A percentile compares a stretch with the other conserved stretches of the same genome.
phyloP scores from a whole-genome alignment of 2,113 vertebrate genomes.

The Speoplatyrhinus poulsoni region DNA sequence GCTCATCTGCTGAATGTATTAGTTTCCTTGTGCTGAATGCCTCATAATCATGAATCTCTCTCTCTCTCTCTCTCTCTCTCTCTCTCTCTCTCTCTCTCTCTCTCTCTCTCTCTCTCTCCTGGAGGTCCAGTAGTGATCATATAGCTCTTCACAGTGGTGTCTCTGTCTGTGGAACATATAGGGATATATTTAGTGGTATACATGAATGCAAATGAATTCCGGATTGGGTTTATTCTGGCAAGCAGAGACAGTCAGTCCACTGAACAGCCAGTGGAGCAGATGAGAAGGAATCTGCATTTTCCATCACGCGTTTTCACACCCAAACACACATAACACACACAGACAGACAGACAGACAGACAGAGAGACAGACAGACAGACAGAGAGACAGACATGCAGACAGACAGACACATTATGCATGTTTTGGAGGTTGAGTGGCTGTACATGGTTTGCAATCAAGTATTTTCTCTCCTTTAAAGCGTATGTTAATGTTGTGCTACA shows the following conservation, averaged over 20 bases:
- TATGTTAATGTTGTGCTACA: slow-evolving; percentile 16
- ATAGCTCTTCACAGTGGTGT: too few species aligned
- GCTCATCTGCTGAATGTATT: slow-evolving; percentile 50
- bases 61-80: slow-evolving; percentile 17
- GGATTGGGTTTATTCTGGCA: slow-evolving; percentile 46
- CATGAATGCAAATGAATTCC: slow-evolving; percentile 67
- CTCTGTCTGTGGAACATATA: too few species aligned
- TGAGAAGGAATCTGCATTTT: neutral
- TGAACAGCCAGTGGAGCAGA: neutral
- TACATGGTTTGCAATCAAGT: neutral
- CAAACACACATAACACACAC: neutral
- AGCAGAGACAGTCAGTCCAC: slow-evolving; percentile 60
- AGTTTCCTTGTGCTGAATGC: slow-evolving; percentile 15
- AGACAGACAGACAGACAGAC: neutral
- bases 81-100: neutral
- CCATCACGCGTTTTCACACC: slow-evolving; percentile 2
- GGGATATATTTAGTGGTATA: slow-evolving; percentile 9
- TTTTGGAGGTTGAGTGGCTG: neutral
- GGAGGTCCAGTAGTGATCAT: too few species aligned
- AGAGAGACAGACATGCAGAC: neutral
- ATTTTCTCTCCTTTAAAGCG: slow-evolving; percentile 1
- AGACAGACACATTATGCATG: neutral
- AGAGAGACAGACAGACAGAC: neutral
- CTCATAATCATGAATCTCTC: slow-evolving; percentile 38
- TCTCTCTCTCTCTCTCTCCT: slow-evolving; percentile 1